phyloP scores from a whole-genome alignment of 2,888 invertebrate species.

The Harpalus rufipes region DNA sequence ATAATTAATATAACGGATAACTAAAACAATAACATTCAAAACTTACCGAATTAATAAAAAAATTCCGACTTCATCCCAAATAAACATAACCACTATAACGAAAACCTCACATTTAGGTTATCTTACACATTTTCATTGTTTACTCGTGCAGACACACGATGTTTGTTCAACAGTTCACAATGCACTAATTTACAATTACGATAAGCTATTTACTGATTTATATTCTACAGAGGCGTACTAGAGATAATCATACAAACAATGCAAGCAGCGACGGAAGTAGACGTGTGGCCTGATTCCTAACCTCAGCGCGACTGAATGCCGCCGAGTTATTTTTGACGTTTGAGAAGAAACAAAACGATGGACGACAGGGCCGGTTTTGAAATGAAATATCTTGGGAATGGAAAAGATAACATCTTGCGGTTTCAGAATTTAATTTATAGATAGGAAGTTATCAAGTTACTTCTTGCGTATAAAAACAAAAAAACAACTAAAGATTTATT shows the following conservation, averaged over 20 bases:
- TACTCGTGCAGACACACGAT: background rate
- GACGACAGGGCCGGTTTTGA: background rate
- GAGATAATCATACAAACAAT: background rate
- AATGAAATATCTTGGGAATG: background rate
- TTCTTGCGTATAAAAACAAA: too few species aligned
- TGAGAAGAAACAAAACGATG: background rate
- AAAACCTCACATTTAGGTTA: background rate
- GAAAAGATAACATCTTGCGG: too few species aligned
- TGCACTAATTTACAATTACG: constrained; percentile 3
- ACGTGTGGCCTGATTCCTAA: background rate
- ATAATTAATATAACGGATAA: background rate
- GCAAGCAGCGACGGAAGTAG: background rate
- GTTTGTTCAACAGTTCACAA: background rate
- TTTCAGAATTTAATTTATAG: too few species aligned
- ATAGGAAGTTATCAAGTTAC: too few species aligned
- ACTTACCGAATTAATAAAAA: constrained; percentile 18
- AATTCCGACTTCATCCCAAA: constrained; percentile 9
- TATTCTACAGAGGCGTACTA: background rate
- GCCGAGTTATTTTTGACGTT: background rate
- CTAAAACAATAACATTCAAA: background rate
- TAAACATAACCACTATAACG: background rate
- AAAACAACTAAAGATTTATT: too few species aligned
- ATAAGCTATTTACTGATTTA: background rate
- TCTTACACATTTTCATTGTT: background rate
- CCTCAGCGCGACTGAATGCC: background rate